Base-by-base conservation (phyloP, 2,888 invertebrate genomes). In the Spisula solida region DNA sequence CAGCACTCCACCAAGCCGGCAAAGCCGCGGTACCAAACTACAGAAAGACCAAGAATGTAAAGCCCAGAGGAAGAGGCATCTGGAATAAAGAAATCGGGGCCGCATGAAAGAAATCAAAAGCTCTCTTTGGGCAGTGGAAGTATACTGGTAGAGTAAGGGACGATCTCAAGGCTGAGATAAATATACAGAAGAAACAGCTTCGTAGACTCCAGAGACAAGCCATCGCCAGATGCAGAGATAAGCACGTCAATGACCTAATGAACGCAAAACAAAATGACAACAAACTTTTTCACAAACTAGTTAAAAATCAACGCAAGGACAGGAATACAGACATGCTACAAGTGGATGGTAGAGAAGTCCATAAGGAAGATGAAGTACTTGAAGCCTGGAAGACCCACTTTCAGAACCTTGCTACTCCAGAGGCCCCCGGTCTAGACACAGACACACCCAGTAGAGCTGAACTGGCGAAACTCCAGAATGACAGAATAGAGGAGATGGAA, bases 381-480 rank as follows among this genome's bases (percentile, higher is more conserved):
- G 14, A 20, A 18, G 18, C 55, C 14, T 20, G 20, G 56, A 60
- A 25, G 31, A 55, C 25, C 14, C 82, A 60, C 60, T 14, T 82
- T 25, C 0, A 31, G 55, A 56, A 55, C 25, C 82, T 82, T n/a
- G 82, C 82, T 56, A 82, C 82, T 14, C 56, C 82, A 14, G 41
- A 60, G 10, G 60, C 34, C 20, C 41, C 41, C 41, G 41, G 41
- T 41, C 41, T 41, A 41, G 41, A 41, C 41, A 41, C 41, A 41
- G 25, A 16, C 8, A 25, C 47, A 34, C 20, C 4, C 47, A 18
- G 66, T 31, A 56, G 55, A 2, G 20, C 55, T 18, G 55, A 55
- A 55, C 55, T 55, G 20, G 55, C 14, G 18, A 55, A 18, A 55
- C 14, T 48, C 29, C n/a, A 48, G n/a, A 80, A 80, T 20, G 25